These are phyloP conservation scores for Abrostola tripartita DNA, from an alignment of 2,888 invertebrate genomes.

Conservation along the genomic window DNA sequence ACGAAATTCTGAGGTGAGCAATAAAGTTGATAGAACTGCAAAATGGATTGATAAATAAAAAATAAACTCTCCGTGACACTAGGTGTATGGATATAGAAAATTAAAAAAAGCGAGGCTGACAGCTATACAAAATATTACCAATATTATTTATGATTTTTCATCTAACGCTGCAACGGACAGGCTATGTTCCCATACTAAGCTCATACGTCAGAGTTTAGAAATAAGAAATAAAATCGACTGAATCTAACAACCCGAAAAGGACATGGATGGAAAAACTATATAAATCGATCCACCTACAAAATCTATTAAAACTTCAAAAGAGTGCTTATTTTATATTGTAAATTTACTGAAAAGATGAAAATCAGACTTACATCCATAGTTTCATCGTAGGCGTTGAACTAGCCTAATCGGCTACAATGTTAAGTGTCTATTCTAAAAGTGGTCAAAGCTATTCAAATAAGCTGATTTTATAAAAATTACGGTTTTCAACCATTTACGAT, in stretches of 20 bases:
- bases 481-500: not conserved
- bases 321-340: conserved; percentile 57
- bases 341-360: conserved; percentile 63
- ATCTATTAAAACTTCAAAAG: conserved; percentile 59
- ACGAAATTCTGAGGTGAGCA: not conserved
- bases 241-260: conserved; percentile 58
- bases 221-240: conserved; percentile 38
- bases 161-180: conserved; percentile 35
- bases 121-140: conserved; percentile 33
- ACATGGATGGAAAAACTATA: conserved; percentile 53
- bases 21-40: conserved; percentile 21
- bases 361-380: conserved; percentile 65
- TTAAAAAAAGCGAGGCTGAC: conserved; percentile 36
- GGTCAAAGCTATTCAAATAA: conserved; percentile 59
- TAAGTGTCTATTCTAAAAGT: conserved; percentile 57
- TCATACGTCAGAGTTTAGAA: conserved; percentile 47
- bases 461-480: conserved; percentile 49
- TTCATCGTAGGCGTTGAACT: conserved; percentile 30
- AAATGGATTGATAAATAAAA: conserved; percentile 12
- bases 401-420: conserved; percentile 42
- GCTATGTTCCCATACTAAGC: conserved; percentile 57
- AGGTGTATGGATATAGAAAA: conserved; percentile 26
- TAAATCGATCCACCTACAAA: conserved; percentile 53
- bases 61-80: conserved; percentile 36
- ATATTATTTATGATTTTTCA: conserved; percentile 8